A percentile compares a stretch with the other conserved stretches of the same genome.
Conservation (phyloP, 2,113 vertebrate genomes). For the Rhineura floridana region DNA sequence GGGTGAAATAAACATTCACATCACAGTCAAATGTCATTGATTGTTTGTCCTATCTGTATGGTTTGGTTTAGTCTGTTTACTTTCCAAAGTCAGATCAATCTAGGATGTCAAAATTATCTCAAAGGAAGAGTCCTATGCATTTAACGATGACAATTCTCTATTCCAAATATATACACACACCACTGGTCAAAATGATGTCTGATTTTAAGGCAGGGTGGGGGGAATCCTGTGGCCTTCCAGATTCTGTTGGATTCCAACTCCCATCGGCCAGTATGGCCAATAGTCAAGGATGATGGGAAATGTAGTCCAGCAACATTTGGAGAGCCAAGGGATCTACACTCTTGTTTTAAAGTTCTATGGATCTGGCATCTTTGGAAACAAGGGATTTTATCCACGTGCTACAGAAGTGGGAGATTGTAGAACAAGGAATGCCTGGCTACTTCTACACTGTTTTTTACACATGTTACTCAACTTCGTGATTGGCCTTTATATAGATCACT, state of each 20-base stretch:
- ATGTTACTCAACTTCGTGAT: not conserved
- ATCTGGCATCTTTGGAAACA: not conserved
- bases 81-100: conserved; percentile 5
- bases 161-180: not conserved
- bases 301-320: too few species aligned
- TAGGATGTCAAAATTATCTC: not conserved
- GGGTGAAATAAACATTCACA: not conserved
- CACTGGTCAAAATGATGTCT: not conserved
- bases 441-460: not conserved
- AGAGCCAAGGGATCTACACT: too few species aligned
- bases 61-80: not conserved
- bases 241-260: too few species aligned
- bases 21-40: not conserved
- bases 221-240: too few species aligned
- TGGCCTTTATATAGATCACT: not conserved
- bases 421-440: not conserved
- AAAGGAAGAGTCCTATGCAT: not conserved
- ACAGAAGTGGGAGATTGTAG: too few species aligned
- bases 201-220: not conserved
- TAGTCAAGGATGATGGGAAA: too few species aligned
- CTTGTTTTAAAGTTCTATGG: not conserved
- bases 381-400: too few species aligned
- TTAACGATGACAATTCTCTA: not conserved
- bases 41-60: not conserved
- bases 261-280: too few species aligned